Conservation (phyloP, 1,140 invertebrate species). For the Drosophila ogumai region DNA sequence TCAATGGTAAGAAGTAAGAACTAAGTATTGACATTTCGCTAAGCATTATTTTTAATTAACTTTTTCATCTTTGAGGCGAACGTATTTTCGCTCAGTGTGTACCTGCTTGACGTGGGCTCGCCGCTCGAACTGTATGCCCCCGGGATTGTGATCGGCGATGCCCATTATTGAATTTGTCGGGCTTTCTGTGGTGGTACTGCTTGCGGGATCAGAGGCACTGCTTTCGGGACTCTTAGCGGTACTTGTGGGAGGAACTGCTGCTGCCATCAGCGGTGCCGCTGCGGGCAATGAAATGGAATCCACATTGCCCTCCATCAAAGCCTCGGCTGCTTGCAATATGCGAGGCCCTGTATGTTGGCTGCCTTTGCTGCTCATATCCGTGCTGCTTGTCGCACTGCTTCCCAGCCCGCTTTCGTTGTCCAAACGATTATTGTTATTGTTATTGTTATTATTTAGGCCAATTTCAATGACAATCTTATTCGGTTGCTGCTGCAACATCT, state of each 20-base stretch:
- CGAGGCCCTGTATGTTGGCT: conserved; percentile 32
- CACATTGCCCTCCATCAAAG: conserved; percentile 75
- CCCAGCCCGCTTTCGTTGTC: conserved; percentile 9
- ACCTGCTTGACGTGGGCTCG: conserved; percentile 80
- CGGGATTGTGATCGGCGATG: conserved; percentile 81
- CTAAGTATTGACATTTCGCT: background rate
- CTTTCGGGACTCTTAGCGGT: background rate
- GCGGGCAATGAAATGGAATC: conserved; percentile 82
- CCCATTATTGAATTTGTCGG: conserved; percentile 31
- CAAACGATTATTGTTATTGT: background rate
- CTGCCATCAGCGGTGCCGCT: conserved; percentile 29
- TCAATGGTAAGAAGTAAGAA: background rate
- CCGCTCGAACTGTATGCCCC: conserved; percentile 77
- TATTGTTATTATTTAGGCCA: conserved; percentile 49
- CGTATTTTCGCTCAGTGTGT: conserved; percentile 51
- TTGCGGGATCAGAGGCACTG: background rate
- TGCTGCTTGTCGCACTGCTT: background rate
- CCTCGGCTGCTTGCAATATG: conserved; percentile 63
- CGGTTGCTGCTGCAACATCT: conserved; percentile 27
- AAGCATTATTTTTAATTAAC: background rate
- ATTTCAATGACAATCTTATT: conserved; percentile 83
- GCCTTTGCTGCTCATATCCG: background rate
- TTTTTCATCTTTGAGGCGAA: conserved; percentile 9
- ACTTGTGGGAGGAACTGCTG: background rate
- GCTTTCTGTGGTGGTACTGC: conserved; percentile 3